Evolutionary conservation across 2,797 vertebrate species (phyloP).

Genomic region (Notolabrus celidotus): DNA sequence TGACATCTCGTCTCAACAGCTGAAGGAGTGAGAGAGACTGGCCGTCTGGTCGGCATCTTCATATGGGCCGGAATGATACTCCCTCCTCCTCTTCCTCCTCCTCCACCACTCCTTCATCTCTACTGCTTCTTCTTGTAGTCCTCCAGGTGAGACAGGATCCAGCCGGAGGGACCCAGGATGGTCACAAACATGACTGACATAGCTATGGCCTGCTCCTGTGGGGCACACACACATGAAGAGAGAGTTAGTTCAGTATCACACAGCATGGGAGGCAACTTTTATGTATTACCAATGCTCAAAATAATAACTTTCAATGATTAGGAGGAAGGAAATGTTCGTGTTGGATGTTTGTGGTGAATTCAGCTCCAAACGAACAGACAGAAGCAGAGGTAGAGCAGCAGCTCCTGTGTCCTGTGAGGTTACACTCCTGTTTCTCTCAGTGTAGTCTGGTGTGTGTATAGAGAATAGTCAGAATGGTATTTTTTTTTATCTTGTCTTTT

Average conservation of each 20-base stretch:
- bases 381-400: too few species aligned
- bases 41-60: neutral
- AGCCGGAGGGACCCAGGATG: conserved; percentile 2
- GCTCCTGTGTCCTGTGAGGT: too few species aligned
- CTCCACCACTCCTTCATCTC: conserved; percentile 59
- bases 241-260: neutral
- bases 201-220: neutral
- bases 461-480: too few species aligned
- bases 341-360: too few species aligned
- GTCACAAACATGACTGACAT: neutral
- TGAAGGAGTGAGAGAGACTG: neutral
- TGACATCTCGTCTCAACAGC: neutral
- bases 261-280: neutral
- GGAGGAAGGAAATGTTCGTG: too few species aligned
- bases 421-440: too few species aligned
- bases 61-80: neutral
- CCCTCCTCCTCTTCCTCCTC: conserved; percentile 37
- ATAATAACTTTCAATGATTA: too few species aligned
- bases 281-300: too few species aligned
- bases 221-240: conserved; percentile 1
- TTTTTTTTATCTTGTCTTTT: too few species aligned
- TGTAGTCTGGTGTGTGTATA: too few species aligned
- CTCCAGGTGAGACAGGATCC: conserved; percentile 2
- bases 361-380: too few species aligned
- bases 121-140: neutral